Evolutionary conservation across 2,797 vertebrate genomes (phyloP).

Genomic region (Loriculus beryllinus): DNA sequence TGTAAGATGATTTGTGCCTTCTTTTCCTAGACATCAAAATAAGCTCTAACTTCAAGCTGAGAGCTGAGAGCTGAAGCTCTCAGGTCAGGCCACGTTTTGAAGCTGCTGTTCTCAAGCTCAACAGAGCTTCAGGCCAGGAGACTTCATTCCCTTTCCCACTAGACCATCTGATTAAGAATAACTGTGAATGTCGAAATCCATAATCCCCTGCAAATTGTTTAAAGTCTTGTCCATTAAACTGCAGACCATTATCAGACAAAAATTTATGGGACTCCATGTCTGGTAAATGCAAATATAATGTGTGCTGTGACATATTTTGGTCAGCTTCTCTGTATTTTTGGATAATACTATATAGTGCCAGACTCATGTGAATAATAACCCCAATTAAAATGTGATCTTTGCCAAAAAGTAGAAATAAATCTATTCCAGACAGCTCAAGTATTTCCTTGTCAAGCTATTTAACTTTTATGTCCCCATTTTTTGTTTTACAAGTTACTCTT

Average conservation of each 20-base stretch:
- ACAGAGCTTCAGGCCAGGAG: neutral
- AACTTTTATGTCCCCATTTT: neutral
- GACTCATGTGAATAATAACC: conserved; percentile 19
- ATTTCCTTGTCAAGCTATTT: conserved; percentile 2
- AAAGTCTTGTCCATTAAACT: conserved; percentile 49
- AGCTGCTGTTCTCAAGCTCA: neutral
- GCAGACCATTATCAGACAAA: conserved; percentile 45
- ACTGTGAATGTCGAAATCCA: conserved; percentile 38
- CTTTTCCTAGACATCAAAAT: neutral
- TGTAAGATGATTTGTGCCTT: neutral
- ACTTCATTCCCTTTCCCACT: conserved; percentile 32
- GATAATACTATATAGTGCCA: conserved; percentile 3
- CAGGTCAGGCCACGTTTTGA: neutral
- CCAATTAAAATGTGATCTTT: conserved; percentile 29
- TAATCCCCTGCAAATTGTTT: conserved; percentile 51
- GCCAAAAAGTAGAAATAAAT: conserved; percentile 33
- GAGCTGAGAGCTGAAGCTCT: neutral
- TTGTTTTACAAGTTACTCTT: neutral
- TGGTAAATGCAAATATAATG: conserved; percentile 36
- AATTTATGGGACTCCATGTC: conserved; percentile 48
- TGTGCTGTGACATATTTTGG: conserved; percentile 31
- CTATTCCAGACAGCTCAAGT: conserved; percentile 26
- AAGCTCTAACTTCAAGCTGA: neutral
- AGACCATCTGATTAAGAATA: conserved; percentile 3
- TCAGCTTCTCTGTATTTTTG: conserved; percentile 37